Base-by-base conservation (phyloP, 2,888 invertebrate species). In the Odiellus spinosus region DNA sequence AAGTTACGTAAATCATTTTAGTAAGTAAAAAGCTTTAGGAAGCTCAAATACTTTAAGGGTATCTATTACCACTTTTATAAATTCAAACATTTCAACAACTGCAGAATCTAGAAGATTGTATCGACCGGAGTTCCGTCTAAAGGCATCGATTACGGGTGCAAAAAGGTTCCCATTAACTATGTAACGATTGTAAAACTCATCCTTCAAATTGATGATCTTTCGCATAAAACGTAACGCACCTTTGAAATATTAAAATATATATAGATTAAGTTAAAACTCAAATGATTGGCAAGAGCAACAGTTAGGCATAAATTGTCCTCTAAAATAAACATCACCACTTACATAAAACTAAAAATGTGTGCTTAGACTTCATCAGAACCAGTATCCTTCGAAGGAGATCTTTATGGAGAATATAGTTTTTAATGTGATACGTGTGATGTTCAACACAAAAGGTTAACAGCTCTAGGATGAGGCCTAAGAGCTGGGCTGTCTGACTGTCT, bases 41-140 rank as follows among this genome's bases (percentile, higher is more conserved):
- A 43, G 19, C 3, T 40, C 36, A 14, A 42, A 26, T 6, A 26
- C 26, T 6, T 26, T 38, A 3, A 48, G 44, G 44, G 18, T 20
- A 44, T 26, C 17, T 62, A 71, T 67, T 60, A 77, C 77, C 68
- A 84, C 70, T 73, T 86, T 87, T 56, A 99, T 91, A 70, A 88
- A 98, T 71, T 99, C 98, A 72, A 99, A 99, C 75, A 99, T 78
- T 72, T 99, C 98, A 66, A 98, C 76, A 66, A 98, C 87, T 56
- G 98, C 96, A 21, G 96, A 98, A 70, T 99, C 98, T 59, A 99
- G 73, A 59, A 99, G 77, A 73, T 99, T 99, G 71, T 99, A 99
- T 62, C 95, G 78, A 62, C 88, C 87, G 67, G 95, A 93, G 72
- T 99, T 99, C 62, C 82, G 78, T 60, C 86, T 78, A 68, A 98